These are phyloP conservation scores for Pterocles orientalis DNA, from an alignment of 2,113 vertebrate genomes.

Conservation along the genomic window DNA sequence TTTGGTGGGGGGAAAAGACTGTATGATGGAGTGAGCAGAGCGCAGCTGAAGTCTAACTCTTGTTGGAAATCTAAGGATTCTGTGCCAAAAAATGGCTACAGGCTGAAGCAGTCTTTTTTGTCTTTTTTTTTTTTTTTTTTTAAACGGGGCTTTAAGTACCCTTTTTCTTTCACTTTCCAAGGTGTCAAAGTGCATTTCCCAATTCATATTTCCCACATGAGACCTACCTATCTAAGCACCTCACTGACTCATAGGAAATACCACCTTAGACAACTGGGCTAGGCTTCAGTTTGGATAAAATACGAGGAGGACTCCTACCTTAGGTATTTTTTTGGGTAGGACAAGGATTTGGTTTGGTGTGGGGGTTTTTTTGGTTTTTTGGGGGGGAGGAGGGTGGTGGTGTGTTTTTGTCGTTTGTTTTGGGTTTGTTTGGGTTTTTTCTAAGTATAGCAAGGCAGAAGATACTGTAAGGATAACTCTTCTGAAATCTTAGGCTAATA, in stretches of 20 bases:
- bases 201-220: background rate
- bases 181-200: background rate
- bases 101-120: background rate
- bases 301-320: background rate
- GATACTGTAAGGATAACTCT: background rate
- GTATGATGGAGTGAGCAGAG: background rate
- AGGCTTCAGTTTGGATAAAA: background rate
- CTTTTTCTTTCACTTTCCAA: background rate
- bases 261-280: background rate
- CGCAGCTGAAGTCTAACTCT: background rate
- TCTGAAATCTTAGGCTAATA: background rate
- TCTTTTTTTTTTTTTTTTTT: background rate
- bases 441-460: background rate
- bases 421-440: background rate
- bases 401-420: background rate
- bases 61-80: background rate
- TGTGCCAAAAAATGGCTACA: background rate
- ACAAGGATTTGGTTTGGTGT: too few relatives aligned
- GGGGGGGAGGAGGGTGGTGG: background rate
- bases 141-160: background rate
- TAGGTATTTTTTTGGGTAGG: background rate
- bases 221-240: background rate
- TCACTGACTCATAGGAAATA: background rate
- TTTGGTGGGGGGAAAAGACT: background rate
- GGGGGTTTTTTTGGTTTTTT: background rate